Conservation (phyloP, 2,797 vertebrate genomes). For the Xenentodon cancila region DNA sequence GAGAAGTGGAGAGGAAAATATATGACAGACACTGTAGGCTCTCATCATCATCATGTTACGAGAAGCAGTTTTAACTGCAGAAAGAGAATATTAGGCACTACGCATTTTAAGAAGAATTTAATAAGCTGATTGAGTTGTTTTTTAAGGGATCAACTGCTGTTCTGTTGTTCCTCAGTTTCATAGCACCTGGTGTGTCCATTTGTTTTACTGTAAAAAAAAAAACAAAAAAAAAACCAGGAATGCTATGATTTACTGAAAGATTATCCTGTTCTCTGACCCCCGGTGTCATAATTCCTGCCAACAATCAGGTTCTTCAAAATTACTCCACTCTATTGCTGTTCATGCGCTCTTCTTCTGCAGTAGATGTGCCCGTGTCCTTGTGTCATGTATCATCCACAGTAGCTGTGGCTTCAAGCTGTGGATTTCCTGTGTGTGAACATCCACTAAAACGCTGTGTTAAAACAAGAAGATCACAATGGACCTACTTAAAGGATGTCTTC, state of each 20-base stretch:
- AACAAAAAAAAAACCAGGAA: constrained; percentile 12
- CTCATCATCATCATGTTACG: constrained; percentile 33
- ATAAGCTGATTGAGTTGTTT: constrained; percentile 9
- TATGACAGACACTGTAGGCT: constrained; percentile 44
- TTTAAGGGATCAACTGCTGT: neutral
- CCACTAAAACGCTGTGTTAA: constrained; percentile 50
- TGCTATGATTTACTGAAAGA: constrained; percentile 17
- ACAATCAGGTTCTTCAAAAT: constrained; percentile 34
- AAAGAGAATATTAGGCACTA: constrained; percentile 12
- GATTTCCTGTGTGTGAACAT: constrained; percentile 26
- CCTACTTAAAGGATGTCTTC: too few relatives aligned
- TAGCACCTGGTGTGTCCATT: too few relatives aligned
- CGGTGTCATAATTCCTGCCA: constrained; percentile 17
- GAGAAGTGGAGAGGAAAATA: constrained; percentile 53
- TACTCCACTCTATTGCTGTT: constrained; percentile 32
- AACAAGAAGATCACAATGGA: constrained; percentile 12
- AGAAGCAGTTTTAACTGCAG: constrained; percentile 31
- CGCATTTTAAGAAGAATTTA: constrained; percentile 6
- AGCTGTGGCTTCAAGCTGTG: constrained; percentile 4
- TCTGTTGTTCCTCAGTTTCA: too few relatives aligned
- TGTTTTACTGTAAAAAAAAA: neutral
- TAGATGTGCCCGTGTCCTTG: neutral
- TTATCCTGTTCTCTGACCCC: constrained; percentile 13
- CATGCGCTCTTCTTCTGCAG: constrained; percentile 17
- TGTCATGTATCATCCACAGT: constrained; percentile 49